phyloP scores from a whole-genome alignment of 2,888 invertebrate genomes.

The Nemotelus nigrinus region DNA sequence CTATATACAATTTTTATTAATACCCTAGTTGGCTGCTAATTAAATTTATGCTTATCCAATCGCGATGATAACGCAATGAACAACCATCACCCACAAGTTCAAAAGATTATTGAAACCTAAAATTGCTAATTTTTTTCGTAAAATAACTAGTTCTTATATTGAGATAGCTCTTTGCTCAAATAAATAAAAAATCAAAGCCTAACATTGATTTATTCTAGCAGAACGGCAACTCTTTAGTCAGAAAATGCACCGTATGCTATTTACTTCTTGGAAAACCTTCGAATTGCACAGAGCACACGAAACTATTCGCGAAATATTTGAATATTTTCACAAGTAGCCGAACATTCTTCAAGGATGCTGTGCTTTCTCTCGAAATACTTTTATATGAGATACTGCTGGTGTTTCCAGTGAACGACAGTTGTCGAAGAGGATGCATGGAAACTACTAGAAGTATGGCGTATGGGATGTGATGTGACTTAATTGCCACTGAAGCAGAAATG shows the following conservation, averaged over 20 bases:
- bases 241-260: not conserved
- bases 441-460: not conserved
- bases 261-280: not conserved
- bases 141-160: no score
- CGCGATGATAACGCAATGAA: no score
- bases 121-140: no score
- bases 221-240: no score
- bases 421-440: not conserved
- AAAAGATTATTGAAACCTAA: no score
- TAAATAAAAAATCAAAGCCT: no score
- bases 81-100: no score
- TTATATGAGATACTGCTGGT: not conserved
- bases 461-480: conserved; percentile 17
- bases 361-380: not conserved
- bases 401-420: not conserved
- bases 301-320: conserved; percentile 13
- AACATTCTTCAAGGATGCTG: not conserved
- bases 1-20: no score
- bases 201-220: no score
- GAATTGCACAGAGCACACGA: not conserved
- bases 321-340: not conserved
- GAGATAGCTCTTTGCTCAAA: no score
- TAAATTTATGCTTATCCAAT: no score
- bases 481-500: conserved; percentile 21
- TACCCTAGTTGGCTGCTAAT: no score